Evolutionary conservation across 2,888 invertebrate species (phyloP).

Genomic region (Macrophya alboannulata): DNA sequence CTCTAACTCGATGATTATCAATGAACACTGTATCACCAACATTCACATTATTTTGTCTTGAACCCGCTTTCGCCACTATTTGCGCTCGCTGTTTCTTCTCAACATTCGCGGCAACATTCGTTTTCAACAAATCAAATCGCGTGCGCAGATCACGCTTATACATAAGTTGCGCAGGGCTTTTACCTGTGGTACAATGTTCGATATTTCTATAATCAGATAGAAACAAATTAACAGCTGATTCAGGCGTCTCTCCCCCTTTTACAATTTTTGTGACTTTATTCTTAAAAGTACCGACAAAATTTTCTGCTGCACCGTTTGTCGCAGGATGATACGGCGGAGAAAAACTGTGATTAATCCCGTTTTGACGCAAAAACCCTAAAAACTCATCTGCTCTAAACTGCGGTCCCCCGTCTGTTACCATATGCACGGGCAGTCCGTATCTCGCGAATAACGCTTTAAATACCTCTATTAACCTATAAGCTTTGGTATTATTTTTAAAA

Average conservation of each 20-base stretch:
- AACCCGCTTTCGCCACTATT: not conserved
- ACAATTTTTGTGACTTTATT: constrained; percentile 58
- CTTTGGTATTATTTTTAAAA: constrained; percentile 59
- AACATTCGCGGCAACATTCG: constrained; percentile 34
- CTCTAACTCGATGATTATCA: not conserved
- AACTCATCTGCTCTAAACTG: constrained; percentile 61
- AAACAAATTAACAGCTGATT: constrained; percentile 46
- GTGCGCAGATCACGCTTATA: constrained; percentile 61
- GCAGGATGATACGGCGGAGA: constrained; percentile 62
- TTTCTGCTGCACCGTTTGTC: constrained; percentile 60
- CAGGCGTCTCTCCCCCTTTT: constrained; percentile 42
- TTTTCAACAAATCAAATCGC: constrained; percentile 59
- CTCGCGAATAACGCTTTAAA: constrained; percentile 60
- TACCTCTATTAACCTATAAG: constrained; percentile 58
- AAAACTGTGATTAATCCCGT: constrained; percentile 61
- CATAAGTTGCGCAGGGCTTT: constrained; percentile 61
- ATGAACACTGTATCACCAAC: constrained; percentile 7
- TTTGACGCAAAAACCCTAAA: constrained; percentile 58
- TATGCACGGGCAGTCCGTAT: constrained; percentile 60
- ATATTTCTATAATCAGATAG: constrained; percentile 62
- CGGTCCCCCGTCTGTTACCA: constrained; percentile 63
- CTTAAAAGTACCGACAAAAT: constrained; percentile 62
- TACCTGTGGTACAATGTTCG: constrained; percentile 59
- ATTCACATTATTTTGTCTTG: not conserved
- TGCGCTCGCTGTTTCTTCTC: constrained; percentile 42